phyloP scores from a whole-genome alignment of 2,888 invertebrate species.

The Tenthredo amoena region DNA sequence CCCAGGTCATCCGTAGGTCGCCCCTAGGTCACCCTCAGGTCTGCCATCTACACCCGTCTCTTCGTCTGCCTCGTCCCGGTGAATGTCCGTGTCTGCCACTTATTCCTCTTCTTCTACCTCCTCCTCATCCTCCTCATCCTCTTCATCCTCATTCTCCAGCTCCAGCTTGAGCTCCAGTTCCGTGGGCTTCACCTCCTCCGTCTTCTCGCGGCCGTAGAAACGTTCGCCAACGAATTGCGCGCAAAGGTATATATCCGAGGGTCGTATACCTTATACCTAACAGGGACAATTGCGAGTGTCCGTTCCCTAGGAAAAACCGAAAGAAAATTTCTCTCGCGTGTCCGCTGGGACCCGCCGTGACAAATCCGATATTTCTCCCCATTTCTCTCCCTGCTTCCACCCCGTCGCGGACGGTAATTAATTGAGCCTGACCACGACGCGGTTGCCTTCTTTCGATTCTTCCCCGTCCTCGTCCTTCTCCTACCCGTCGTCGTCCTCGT shows the following conservation, averaged over 20 bases:
- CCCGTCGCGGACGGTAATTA: slow-evolving; percentile 16
- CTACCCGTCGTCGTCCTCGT: neutral
- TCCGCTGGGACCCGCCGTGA: slow-evolving; percentile 33
- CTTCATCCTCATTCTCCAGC: slow-evolving; percentile 50
- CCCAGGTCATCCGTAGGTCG: slow-evolving; percentile 52
- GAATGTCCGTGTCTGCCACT: slow-evolving; percentile 38
- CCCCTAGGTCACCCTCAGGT: slow-evolving; percentile 55
- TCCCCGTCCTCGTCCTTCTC: neutral
- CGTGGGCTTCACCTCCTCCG: slow-evolving; percentile 57
- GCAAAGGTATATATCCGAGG: neutral
- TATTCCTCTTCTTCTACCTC: slow-evolving; percentile 52
- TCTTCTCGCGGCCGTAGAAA: slow-evolving; percentile 9
- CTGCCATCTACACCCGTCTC: slow-evolving; percentile 52
- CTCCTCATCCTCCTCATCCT: slow-evolving; percentile 58
- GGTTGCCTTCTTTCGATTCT: slow-evolving; percentile 16
- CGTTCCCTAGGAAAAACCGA: slow-evolving; percentile 25
- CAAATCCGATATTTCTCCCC: slow-evolving; percentile 43
- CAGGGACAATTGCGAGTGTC: slow-evolving; percentile 31
- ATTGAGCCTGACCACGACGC: slow-evolving; percentile 37
- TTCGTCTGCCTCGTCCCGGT: slow-evolving; percentile 49
- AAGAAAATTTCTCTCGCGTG: slow-evolving; percentile 40
- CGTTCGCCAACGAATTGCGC: slow-evolving; percentile 15
- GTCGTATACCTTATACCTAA: neutral
- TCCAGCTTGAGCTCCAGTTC: slow-evolving; percentile 1
- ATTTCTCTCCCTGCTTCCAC: neutral